phyloP scores from a whole-genome alignment of 2,797 vertebrate species.

The Chiroxiphia lanceolata region DNA sequence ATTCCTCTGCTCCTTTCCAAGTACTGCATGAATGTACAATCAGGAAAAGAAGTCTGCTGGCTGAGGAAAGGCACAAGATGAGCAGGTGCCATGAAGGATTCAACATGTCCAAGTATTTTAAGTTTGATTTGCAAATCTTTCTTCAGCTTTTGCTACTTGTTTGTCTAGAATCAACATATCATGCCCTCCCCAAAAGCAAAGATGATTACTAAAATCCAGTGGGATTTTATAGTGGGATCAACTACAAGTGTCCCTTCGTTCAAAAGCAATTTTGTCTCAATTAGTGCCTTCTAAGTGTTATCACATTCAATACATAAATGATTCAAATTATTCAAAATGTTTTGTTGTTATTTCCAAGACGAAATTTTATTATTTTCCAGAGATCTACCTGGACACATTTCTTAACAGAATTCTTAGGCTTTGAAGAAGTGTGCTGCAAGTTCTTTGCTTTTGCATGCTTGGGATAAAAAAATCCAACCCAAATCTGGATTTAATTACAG shows the following conservation, averaged over 20 bases:
- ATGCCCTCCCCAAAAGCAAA: background rate
- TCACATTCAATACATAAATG: background rate
- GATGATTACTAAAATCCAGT: background rate
- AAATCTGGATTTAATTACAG: background rate
- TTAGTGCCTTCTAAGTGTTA: background rate
- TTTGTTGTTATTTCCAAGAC: background rate
- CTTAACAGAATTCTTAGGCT: background rate
- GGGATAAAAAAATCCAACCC: background rate
- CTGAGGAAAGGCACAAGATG: background rate
- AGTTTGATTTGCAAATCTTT: background rate
- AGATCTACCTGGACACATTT: slow-evolving; percentile 1
- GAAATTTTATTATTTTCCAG: slow-evolving; percentile 22
- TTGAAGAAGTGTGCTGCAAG: background rate
- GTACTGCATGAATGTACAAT: background rate
- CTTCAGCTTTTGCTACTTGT: background rate
- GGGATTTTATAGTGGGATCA: background rate
- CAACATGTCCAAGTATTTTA: background rate
- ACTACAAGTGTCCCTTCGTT: background rate
- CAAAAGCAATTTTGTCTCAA: background rate
- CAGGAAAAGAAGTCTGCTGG: background rate
- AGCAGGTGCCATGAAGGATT: slow-evolving; percentile 5
- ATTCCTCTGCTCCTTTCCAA: slow-evolving; percentile 22
- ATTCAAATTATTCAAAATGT: background rate
- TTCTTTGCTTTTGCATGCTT: background rate
- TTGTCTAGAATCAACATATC: background rate